phyloP scores from a whole-genome alignment of 2,113 vertebrate species.

The Pelvicachromis taeniatus region DNA sequence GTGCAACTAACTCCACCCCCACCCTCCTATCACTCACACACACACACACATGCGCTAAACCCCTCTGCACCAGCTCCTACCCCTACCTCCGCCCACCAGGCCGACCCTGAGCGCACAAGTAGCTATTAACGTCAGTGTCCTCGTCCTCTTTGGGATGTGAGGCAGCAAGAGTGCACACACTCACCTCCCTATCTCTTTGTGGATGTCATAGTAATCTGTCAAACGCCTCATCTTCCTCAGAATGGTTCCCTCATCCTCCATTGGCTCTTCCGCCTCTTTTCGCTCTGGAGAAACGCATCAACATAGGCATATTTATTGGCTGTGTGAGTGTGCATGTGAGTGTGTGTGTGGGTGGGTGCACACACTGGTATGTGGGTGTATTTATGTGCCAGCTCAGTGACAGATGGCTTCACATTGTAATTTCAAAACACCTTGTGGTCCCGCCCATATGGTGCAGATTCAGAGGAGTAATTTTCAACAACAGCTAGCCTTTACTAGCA shows the following conservation, averaged over 20 bases:
- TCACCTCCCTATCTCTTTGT: conserved; percentile 93
- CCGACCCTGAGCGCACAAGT: not conserved
- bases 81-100: not conserved
- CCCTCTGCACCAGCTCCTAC: not conserved
- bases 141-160: not conserved
- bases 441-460: conserved; percentile 21
- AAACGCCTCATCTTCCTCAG: conserved; percentile 81
- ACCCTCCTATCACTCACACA: not conserved
- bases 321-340: not conserved
- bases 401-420: conserved; percentile 50
- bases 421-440: conserved; percentile 20
- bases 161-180: not conserved
- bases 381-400: conserved; percentile 11
- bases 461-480: not conserved
- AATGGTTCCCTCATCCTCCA: conserved; percentile 80
- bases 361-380: not conserved
- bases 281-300: conserved; percentile 65
- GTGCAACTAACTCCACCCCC: not conserved
- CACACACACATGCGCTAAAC: not conserved
- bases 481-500: not conserved
- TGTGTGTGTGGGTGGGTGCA: not conserved
- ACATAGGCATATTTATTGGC: not conserved
- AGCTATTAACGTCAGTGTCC: not conserved
- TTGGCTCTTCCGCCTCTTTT: conserved; percentile 61
- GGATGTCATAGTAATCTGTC: conserved; percentile 87